Evolutionary conservation across 2,797 vertebrate species (phyloP), one percentile per base, ranked within the genome.

Genomic region (Coilia nasus): DNA sequence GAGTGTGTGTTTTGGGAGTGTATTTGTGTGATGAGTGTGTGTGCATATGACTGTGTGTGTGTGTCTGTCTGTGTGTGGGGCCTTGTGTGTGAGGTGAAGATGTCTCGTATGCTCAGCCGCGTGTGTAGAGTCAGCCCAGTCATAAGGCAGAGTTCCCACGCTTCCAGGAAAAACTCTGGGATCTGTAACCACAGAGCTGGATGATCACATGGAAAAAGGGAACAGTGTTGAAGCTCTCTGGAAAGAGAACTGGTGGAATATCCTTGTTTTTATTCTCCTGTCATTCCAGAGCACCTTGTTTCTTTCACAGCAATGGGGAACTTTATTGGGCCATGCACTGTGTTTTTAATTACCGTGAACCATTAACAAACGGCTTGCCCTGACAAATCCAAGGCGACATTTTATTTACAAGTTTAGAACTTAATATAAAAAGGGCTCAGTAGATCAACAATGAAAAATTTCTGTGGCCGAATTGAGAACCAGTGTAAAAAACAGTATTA

Each of bases 1-100:
- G 21, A 41, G 25, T 64, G n/a, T 28, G 62, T 64, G 50, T 14
- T 54, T 9, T 54, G 50, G 1, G 7, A 10, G 50, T 14, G 50
- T 54, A 7, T 54, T 54, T 14, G 14, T 35, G 9, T 82, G 31
- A 7, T 64, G 60, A 23, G 60, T 64, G 60, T 64, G 60, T 64
- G 60, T 28, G 23, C 6, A 54, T 84, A 46, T 64, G 54, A 41
- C 25, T 78, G 23, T 35, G 23, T 82, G 47, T 23, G 35, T 15
- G 83, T 85, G 41, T 82, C n/a, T 78, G 35, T 60, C 35, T 81
- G 12, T 80, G 80, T 83, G 82, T 82, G 59, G 83, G 84, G 15
- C 35, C 41, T 21, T 41, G 35, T 41, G 71, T 44, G 71, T 41
- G 19, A 78, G 17, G 44, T n/a, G 17, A 44, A n/a, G 71, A 78